Evolutionary conservation across 2,113 vertebrate species (phyloP), one percentile per base, ranked within the genome.

Genomic region (Siniperca knerii): DNA sequence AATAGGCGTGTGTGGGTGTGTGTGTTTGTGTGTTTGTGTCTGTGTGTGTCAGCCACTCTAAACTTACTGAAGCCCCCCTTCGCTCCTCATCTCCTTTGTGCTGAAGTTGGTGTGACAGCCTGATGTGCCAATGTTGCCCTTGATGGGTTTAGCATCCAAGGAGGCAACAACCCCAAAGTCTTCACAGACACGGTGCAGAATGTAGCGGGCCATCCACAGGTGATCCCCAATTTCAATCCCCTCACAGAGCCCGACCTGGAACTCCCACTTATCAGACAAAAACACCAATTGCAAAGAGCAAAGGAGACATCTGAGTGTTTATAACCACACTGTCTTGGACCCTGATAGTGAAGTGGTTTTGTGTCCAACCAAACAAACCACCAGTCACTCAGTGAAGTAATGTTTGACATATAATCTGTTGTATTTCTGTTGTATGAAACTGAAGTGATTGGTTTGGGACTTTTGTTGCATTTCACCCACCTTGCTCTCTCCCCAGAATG

Each of bases 201-300:
- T 94, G 88, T 94, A 96, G 0, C 95, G 94, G 10, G 96, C 91
- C 93, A 97, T 73, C 96, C 96, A 97, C 40, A 97, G 91, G 71
- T 97, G 95, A 80, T 97, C 97, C 0, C 94, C 96, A 90, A 95
- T 92, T 52, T 95, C 95, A 0, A 95, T 57, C 55, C 65, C 40
- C 42, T 67, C 42, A 46, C 65, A 46, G n/a, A 21, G 64, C 21
- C 64, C 40, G 21, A 46, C 23, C 23, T 67, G 65, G 65, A 67
- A 67, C 23, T 67, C 65, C 40, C 65, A 67, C 65, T 67, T 3
- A 67, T 46, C 11, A 25, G 11, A 66, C 64, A 40, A 66, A 42
- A 66, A 37, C 64, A 66, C 37, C 37, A 44, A 10, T 64, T 29
- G 29, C 9, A 64, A 25, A 61, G 25, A 57, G 54, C 42, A 9